These are phyloP conservation scores for Drosophila asahinai DNA, from an alignment of 1,140 invertebrate species.

Conservation along the genomic window DNA sequence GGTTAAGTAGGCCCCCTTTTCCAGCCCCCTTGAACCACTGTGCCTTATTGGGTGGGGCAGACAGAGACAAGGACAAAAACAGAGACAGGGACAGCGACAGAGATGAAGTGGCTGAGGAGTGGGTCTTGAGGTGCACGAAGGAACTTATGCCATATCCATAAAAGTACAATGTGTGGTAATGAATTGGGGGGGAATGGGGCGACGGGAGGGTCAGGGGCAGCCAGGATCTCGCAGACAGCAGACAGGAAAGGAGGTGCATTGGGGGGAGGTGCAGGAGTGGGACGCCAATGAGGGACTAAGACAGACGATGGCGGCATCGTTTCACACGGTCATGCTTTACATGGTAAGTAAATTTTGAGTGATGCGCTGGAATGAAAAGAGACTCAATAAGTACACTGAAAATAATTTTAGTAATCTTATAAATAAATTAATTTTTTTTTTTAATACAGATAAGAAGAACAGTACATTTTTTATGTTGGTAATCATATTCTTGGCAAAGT, in stretches of 20 bases:
- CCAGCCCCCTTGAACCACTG: constrained; percentile 22
- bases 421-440: too few species aligned
- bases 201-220: neutral
- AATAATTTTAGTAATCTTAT: neutral
- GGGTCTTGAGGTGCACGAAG: constrained; percentile 22
- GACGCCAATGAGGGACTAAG: constrained; percentile 1
- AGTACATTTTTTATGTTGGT: too few species aligned
- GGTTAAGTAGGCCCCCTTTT: neutral
- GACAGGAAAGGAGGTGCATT: constrained; percentile 17
- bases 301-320: constrained; percentile 46
- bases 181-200: constrained; percentile 19
- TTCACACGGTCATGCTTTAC: constrained; percentile 64
- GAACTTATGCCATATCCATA: constrained; percentile 50
- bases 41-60: constrained; percentile 23
- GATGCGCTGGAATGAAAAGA: constrained; percentile 40
- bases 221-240: constrained; percentile 31
- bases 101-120: constrained; percentile 21
- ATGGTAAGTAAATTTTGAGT: constrained; percentile 60
- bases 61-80: constrained; percentile 19
- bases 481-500: too few species aligned
- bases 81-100: constrained; percentile 6
- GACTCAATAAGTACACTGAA: constrained; percentile 18
- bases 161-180: constrained; percentile 65
- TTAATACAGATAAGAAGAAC: too few species aligned
- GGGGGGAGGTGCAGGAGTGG: neutral